Evolutionary conservation across 2,797 vertebrate genomes (phyloP).

Genomic region (Periophthalmus magnuspinnatus): DNA sequence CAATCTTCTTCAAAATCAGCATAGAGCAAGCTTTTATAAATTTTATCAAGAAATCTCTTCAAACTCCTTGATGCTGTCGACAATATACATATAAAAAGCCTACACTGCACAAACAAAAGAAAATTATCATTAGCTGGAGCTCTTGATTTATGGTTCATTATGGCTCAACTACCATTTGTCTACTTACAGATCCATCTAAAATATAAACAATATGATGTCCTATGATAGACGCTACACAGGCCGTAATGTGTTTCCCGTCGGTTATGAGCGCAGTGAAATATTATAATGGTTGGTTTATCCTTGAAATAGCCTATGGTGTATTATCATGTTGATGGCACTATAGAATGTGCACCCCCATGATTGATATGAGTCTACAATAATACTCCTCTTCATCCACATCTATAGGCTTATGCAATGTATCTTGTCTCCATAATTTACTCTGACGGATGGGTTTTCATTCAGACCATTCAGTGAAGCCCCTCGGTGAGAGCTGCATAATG

Average conservation of each 20-base stretch:
- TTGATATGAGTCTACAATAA: constrained; percentile 66
- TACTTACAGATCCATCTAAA: constrained; percentile 43
- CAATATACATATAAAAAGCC: constrained; percentile 1
- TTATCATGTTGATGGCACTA: constrained; percentile 72
- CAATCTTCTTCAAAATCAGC: neutral
- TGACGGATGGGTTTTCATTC: constrained; percentile 69
- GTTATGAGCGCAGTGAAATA: constrained; percentile 64
- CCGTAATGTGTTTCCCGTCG: constrained; percentile 64
- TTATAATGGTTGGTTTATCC: constrained; percentile 73
- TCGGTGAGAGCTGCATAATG: constrained; percentile 67
- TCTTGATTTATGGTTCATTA: constrained; percentile 41
- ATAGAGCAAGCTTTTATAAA: neutral
- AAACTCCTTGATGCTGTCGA: constrained; percentile 3
- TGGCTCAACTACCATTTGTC: constrained; percentile 33
- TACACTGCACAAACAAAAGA: constrained; percentile 11
- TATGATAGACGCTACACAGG: constrained; percentile 47
- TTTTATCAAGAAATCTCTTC: constrained; percentile 4
- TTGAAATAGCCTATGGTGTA: constrained; percentile 69
- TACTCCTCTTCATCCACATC: constrained; percentile 66
- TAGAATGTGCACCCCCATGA: constrained; percentile 53
- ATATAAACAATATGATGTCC: constrained; percentile 45
- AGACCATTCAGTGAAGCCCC: constrained; percentile 60
- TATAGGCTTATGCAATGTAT: constrained; percentile 73
- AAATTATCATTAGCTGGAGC: constrained; percentile 12
- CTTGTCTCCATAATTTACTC: constrained; percentile 72